Conservation (phyloP, 2,888 invertebrate genomes). For the Sicus ferrugineus region DNA sequence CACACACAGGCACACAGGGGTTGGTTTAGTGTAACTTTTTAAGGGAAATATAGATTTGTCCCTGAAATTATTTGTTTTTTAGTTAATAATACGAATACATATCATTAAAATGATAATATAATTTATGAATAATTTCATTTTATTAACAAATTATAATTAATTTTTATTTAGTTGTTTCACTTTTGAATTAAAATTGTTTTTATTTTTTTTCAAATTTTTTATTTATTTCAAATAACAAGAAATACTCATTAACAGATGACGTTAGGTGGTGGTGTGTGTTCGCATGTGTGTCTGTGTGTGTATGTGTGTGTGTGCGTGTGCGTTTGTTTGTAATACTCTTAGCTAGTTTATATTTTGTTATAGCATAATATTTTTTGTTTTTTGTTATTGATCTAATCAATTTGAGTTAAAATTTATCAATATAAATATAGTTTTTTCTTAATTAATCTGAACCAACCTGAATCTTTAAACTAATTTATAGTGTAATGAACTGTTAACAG, state of each 20-base stretch:
- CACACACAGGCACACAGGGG: neutral
- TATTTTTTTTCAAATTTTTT: too few relatives aligned
- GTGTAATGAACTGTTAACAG: conserved; percentile 2
- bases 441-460: neutral
- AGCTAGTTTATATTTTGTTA: conserved; percentile 17
- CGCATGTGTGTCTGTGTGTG: neutral
- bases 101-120: neutral
- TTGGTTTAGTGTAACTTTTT: neutral
- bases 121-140: neutral
- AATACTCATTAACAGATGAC: neutral
- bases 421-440: conserved; percentile 6
- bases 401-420: neutral
- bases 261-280: neutral
- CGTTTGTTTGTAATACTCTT: neutral
- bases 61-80: too few relatives aligned
- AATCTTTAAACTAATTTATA: neutral
- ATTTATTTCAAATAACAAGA: neutral
- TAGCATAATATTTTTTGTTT: conserved; percentile 17
- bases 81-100: too few relatives aligned
- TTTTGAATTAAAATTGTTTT: neutral
- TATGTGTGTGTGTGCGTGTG: too few relatives aligned
- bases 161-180: neutral
- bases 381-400: neutral
- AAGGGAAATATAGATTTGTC: neutral
- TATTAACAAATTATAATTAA: neutral